A percentile compares a stretch with the other conserved stretches of the same genome.
phyloP scores from a whole-genome alignment of 2,113 vertebrate genomes.

The Thunnus maccoyii region DNA sequence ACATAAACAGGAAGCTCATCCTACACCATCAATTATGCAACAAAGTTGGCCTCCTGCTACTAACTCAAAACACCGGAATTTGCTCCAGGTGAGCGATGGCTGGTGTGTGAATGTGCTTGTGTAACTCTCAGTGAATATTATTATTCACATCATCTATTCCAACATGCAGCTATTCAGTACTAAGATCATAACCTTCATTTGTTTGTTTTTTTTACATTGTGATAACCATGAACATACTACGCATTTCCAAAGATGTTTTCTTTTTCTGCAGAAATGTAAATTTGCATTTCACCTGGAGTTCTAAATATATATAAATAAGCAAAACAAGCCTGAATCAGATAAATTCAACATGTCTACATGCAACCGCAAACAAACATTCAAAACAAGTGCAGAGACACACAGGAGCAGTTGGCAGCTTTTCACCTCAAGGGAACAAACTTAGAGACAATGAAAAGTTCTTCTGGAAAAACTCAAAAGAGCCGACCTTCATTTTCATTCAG shows the following conservation, averaged over 20 bases:
- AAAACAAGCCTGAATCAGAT: not conserved
- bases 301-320: not conserved
- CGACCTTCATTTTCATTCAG: slow-evolving; percentile 11
- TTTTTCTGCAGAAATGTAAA: not conserved
- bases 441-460: slow-evolving; percentile 13
- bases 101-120: slow-evolving; percentile 50
- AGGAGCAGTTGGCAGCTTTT: slow-evolving; percentile 6
- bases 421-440: slow-evolving; percentile 20
- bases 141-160: slow-evolving; percentile 25
- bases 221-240: slow-evolving; percentile 3
- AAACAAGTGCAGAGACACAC: not conserved
- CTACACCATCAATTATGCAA: slow-evolving; percentile 66
- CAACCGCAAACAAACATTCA: not conserved
- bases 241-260: slow-evolving; percentile 5
- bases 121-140: slow-evolving; percentile 24
- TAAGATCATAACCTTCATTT: slow-evolving; percentile 1
- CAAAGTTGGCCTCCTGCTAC: slow-evolving; percentile 46
- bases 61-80: slow-evolving; percentile 33
- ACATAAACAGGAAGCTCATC: slow-evolving; percentile 62
- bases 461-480: not conserved
- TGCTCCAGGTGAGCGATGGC: slow-evolving; percentile 52
- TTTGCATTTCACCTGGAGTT: slow-evolving; percentile 8
- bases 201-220: not conserved
- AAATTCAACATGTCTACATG: not conserved
- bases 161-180: slow-evolving; percentile 8